phyloP scores from a whole-genome alignment of 2,113 vertebrate species.

The Sylvilagus bachmani region DNA sequence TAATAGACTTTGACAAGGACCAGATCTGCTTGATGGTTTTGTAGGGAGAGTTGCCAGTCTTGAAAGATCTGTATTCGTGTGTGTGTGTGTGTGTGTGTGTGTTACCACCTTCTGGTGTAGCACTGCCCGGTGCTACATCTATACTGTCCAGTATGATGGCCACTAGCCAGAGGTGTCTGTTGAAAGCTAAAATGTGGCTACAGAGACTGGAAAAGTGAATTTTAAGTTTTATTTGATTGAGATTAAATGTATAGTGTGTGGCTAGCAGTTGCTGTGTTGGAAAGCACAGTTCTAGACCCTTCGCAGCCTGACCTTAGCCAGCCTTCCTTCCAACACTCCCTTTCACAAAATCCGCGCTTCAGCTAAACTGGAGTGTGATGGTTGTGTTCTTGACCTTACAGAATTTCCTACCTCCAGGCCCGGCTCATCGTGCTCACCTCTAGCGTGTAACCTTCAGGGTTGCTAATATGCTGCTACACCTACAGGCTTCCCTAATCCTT shows the following conservation, averaged over 20 bases:
- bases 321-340: neutral
- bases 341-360: neutral
- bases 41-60: neutral
- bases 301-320: constrained; percentile 1
- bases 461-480: neutral
- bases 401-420: neutral
- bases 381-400: neutral
- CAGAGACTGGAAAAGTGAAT: constrained; percentile 14
- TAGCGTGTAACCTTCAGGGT: constrained; percentile 6
- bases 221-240: constrained; percentile 41
- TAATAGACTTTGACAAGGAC: constrained; percentile 39
- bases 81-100: neutral
- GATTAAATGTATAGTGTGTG: constrained; percentile 6
- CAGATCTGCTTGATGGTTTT: neutral
- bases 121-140: neutral
- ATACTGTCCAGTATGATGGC: neutral
- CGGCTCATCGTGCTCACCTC: neutral
- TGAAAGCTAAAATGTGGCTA: constrained; percentile 53
- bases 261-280: neutral
- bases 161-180: neutral
- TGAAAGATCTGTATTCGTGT: neutral
- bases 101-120: neutral
- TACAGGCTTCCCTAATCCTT: neutral
- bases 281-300: constrained; percentile 42
- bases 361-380: neutral